Conservation (phyloP, 2,888 invertebrate species). For the Conistra vaccinii region DNA sequence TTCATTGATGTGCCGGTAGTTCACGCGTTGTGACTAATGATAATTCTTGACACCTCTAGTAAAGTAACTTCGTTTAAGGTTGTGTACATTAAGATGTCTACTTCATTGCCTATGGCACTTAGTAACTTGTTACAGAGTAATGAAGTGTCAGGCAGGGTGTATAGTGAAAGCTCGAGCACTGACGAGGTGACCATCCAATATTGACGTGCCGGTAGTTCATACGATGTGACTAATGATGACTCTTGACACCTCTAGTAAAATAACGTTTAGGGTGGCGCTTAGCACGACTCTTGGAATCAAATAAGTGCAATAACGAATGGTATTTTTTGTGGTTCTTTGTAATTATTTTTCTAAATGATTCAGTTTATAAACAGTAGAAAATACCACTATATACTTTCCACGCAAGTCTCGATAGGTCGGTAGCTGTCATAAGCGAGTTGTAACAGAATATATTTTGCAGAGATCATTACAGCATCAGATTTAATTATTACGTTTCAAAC, state of each 20-base stretch:
- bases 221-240: slow-evolving; percentile 11
- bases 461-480: background rate
- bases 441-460: background rate
- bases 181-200: slow-evolving; percentile 18
- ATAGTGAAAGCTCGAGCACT: slow-evolving; percentile 26
- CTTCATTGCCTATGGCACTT: no score
- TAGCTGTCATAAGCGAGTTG: background rate
- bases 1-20: slow-evolving; percentile 23
- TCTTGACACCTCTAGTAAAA: background rate
- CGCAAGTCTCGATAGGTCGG: background rate
- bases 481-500: slow-evolving; percentile 1
- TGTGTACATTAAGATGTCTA: no score
- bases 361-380: background rate
- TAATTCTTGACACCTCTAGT: slow-evolving; percentile 1
- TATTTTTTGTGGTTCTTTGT: background rate
- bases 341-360: background rate
- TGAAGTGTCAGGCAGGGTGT: slow-evolving; percentile 16
- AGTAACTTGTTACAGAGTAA: background rate
- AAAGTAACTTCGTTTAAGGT: no score
- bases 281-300: background rate
- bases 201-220: slow-evolving; percentile 26
- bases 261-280: background rate
- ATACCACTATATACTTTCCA: background rate
- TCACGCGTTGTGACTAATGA: slow-evolving; percentile 7
- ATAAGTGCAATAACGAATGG: background rate